Base-by-base conservation (phyloP, 2,888 invertebrate species). In the Colostygia pectinataria region DNA sequence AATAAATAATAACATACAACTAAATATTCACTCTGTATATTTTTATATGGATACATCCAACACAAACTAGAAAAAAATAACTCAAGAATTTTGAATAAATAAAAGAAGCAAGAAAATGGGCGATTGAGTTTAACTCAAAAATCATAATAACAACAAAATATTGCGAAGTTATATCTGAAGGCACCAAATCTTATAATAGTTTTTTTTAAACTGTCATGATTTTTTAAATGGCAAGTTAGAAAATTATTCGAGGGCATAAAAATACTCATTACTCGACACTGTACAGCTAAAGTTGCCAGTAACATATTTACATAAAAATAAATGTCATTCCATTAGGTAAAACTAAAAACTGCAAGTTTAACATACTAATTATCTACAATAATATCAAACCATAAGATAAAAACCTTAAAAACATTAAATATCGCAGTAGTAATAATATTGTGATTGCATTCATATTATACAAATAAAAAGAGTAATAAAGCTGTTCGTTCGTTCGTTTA, bases 71-170 rank as follows among this genome's bases (percentile, higher is more conserved):
- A 48, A 60, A 60, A 63, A 59, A 23, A 13, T n/a, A 36, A 24
- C 13, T 14, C 53, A 36, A n/a, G n/a, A n/a, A 42, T 41, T 54
- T 34, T 65, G 48, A 77, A 81, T 83, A 77, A 83, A 80, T 79
- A 74, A 83, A 67, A 75, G 72, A 71, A 78, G 80, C 83, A 83
- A 83, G 80, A 77, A 61, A 71, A 71, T 68, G 71, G 84, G 83
- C 81, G 66, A 45, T 53, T 77, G 88, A 88, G 88, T 88, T 85
- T 80, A 67, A 88, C 88, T 88, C 88, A 80, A 76, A 71, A 60
- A 43, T 59, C 59, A 57, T 48, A 59, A 57, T n/a, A 61, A 61
- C 32, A 37, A 42, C 66, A 60, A 64, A 68, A 65, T 60, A 58
- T 55, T 51, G 49, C 48, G 8, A 53, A 31, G 44, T 50, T 29